Base-by-base conservation (phyloP, 2,797 vertebrate species). In the Meda fulgida region DNA sequence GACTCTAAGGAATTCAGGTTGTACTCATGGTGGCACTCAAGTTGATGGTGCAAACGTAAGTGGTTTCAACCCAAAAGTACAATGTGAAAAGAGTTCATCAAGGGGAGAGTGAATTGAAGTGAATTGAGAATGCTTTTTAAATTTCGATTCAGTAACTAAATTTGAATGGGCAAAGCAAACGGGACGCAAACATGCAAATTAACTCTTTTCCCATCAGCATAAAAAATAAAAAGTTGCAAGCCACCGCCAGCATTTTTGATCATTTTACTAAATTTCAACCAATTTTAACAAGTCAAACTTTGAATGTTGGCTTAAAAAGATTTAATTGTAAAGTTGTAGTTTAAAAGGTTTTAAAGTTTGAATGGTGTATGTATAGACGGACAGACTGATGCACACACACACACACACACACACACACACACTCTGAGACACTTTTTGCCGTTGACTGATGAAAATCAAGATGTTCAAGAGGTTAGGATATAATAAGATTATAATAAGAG, bases 81-180 rank as follows among this genome's bases (percentile, higher is more conserved):
- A 40, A 40, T 58, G 34, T 78, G 18, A 66, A 80, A 76, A 53
- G 19, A 34, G 48, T 13, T 19, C 3, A 34, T 51, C 46, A 11
- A 65, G 26, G 70, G 2, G n/a, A 9, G 8, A 31, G 23, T 58
- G 23, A 55, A 53, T 23, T 53, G 8, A 72, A 53, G 11, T 53
- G 1, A 7, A 55, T n/a, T n/a, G 21, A 16, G 31, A 58, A 36
- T 58, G 21, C 73, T 31, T 75, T 48, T 53, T 75, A 34, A 31
- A 75, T 34, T 55, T 55, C 3, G 14, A 13, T 21, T 34, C 5
- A 53, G 4, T 53, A 23, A 5, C 19, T n/a, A 7, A 77, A 36
- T 77, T 58, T 77, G 3, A 77, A 77, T 77, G 55, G 31, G 21
- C 7, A 4, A 38, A 77, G 73, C 73, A 77, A 38, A 38, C 21